Evolutionary conservation across 1,140 invertebrate species (phyloP), one percentile per base, ranked within the genome.

Genomic region (Frieseomelitta varia): DNA sequence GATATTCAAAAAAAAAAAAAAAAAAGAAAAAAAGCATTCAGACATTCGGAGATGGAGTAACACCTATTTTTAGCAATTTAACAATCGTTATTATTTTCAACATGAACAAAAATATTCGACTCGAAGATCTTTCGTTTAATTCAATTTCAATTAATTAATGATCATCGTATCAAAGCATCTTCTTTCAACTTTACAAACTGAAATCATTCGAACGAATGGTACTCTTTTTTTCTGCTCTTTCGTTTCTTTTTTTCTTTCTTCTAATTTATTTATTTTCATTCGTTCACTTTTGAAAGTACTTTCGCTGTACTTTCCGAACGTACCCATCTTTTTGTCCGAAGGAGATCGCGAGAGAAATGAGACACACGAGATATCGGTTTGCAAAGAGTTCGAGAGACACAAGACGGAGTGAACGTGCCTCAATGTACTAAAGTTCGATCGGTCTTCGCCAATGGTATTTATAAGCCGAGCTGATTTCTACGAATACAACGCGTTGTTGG

Each of bases 401-500:
- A 56, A 61, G 27, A 63, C 15, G 14, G 8, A 30, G 4, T 24
- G 21, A 51, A 68, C 76, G 47, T 56, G 79, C 67, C 17, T 12
- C 51, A 56, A 56, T 24, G 11, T 30, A 90, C 89, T 90, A 86
- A 90, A 67, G 69, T 58, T 80, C 27, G 68, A 71, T 17, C 30
- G 71, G 34, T 17, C 58, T 8, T 27, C 24, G 39, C 14, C 39
- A 69, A 85, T 87, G 85, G 80, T 90, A 87, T 89, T 90, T 90
- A 90, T 90, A 90, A 34, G 21, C 61, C 71, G 55, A 30, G 69
- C 30, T 51, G n/a, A 79, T 77, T 76, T n/a, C 65, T 30, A 51
- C 4, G 21, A 76, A 73, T 53, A 53, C 8, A 79, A 85, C 79
- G 79, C 17, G 24, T 51, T 3, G 68, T 80, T 63, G 58, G 58